Evolutionary conservation across 2,113 vertebrate species (phyloP).

Genomic region (Psilopsiagon aymara): DNA sequence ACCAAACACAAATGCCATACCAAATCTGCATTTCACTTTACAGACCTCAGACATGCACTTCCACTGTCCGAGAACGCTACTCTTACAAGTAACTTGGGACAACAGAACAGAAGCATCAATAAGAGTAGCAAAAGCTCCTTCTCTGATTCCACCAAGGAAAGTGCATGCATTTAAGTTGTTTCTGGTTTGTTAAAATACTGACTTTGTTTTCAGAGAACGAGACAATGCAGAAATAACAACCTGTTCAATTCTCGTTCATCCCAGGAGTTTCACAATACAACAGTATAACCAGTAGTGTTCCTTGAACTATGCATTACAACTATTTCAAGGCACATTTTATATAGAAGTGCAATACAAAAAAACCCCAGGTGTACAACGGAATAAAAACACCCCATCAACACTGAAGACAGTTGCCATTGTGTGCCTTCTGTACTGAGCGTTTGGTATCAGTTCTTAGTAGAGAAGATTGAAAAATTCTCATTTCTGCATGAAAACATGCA

Average conservation of each 20-base stretch:
- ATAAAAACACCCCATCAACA: constrained; percentile 74
- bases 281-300: constrained; percentile 70
- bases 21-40: constrained; percentile 62
- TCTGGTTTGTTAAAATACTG: constrained; percentile 20
- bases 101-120: constrained; percentile 55
- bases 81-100: constrained; percentile 64
- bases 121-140: constrained; percentile 62
- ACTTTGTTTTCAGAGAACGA: constrained; percentile 61
- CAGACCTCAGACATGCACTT: constrained; percentile 58
- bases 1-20: constrained; percentile 47
- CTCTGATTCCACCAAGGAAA: constrained; percentile 65
- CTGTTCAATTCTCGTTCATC: constrained; percentile 67
- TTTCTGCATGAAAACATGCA: constrained; percentile 66
- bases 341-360: constrained; percentile 76
- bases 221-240: constrained; percentile 49
- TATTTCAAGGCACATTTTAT: constrained; percentile 82
- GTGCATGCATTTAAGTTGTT: constrained; percentile 47
- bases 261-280: constrained; percentile 71
- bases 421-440: constrained; percentile 65
- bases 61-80: constrained; percentile 47
- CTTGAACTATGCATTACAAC: constrained; percentile 75
- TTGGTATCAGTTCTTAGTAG: constrained; percentile 43
- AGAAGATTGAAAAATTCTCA: constrained; percentile 42
- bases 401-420: constrained; percentile 69
- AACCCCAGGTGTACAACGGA: constrained; percentile 67